Percentiles rank a stretch among this genome's conserved stretches.
These are phyloP conservation scores for Sprattus sprattus DNA, from an alignment of 2,113 vertebrate genomes.

Conservation along the genomic window DNA sequence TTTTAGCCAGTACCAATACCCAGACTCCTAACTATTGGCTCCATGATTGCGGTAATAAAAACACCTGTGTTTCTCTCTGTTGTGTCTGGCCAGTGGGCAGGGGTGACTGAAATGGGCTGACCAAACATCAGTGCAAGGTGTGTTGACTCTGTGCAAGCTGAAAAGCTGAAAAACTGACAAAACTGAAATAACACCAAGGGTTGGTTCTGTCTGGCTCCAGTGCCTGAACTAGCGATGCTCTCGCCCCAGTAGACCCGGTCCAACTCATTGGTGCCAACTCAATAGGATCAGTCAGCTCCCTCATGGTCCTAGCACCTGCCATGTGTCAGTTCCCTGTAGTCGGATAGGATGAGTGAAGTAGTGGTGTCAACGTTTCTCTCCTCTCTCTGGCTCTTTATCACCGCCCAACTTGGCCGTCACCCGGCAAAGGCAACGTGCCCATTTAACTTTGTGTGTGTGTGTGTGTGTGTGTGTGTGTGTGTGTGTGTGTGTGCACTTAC, in stretches of 20 bases:
- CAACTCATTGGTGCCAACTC: background rate
- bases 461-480: constrained; percentile 32
- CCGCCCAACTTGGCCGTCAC: background rate
- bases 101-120: background rate
- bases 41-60: background rate
- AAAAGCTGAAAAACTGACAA: background rate
- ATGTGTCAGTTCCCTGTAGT: background rate
- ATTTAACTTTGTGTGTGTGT: constrained; percentile 4
- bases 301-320: background rate
- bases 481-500: too few species aligned
- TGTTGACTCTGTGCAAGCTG: background rate
- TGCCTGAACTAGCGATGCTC: background rate
- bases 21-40: background rate
- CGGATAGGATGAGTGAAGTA: background rate
- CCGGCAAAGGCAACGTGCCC: background rate
- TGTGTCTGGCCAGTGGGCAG: background rate
- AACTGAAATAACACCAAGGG: background rate
- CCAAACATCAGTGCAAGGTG: background rate
- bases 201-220: background rate
- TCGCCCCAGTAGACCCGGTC: background rate
- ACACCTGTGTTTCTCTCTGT: background rate
- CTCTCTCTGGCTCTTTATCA: constrained; percentile 12
- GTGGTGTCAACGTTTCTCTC: background rate
- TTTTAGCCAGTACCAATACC: background rate
- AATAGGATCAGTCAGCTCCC: background rate